Percentiles rank a stretch among this genome's conserved stretches.
Conservation (phyloP, 30 jellyfish, hydroid and myxozoan genomes). For the Cassiopea andromeda region DNA sequence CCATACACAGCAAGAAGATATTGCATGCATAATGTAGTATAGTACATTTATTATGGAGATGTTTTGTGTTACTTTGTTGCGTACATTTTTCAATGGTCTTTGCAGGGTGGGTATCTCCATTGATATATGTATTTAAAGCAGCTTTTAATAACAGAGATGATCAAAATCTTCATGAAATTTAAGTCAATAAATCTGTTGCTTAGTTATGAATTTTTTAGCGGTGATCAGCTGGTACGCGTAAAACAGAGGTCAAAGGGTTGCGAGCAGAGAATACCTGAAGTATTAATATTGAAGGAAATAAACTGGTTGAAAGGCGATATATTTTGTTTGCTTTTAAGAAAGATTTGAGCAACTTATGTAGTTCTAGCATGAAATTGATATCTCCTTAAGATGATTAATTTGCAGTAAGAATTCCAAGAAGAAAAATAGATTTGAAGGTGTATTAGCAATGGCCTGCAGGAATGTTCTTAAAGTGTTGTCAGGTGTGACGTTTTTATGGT, state of each 20-base stretch:
- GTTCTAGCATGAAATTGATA: too few species aligned
- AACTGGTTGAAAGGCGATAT: not conserved
- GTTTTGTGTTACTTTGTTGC: too few species aligned
- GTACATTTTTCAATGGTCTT: too few species aligned
- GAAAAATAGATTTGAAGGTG: not conserved
- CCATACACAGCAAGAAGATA: too few species aligned
- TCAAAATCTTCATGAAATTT: not conserved
- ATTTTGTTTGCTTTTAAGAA: not conserved
- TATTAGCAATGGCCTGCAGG: conserved; percentile 42
- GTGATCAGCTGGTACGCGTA: not conserved
- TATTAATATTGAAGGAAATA: not conserved
- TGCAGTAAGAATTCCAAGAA: not conserved
- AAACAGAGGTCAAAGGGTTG: conserved; percentile 8
- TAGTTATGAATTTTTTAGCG: not conserved
- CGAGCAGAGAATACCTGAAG: not conserved
- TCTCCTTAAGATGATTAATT: too few species aligned
- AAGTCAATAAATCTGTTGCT: not conserved
- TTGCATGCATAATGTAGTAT: too few species aligned
- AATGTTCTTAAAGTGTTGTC: conserved; percentile 72
- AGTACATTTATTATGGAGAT: too few species aligned
- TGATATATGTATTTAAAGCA: not conserved
- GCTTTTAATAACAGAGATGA: not conserved
- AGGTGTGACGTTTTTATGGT: conserved; percentile 76
- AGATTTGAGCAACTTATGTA: not conserved
- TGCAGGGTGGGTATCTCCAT: too few species aligned